These are phyloP conservation scores for Brachyopa scutellaris DNA, from an alignment of 2,888 invertebrate genomes.

Conservation along the genomic window DNA sequence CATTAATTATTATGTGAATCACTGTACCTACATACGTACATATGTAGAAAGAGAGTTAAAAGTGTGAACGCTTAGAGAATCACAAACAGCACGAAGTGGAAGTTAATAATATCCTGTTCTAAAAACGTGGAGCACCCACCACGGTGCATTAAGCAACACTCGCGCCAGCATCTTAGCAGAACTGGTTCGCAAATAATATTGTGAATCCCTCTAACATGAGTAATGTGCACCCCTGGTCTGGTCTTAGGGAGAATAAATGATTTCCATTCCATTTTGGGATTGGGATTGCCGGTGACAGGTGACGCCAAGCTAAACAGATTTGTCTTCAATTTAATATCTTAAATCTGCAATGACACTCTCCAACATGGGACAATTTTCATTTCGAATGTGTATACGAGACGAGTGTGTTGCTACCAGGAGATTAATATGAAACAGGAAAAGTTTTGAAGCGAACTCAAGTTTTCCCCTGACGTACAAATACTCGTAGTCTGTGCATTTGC, in stretches of 20 bases:
- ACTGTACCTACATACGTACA: too few species aligned
- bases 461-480: neutral
- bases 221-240: conserved; percentile 15
- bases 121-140: neutral
- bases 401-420: neutral
- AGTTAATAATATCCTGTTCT: conserved; percentile 23
- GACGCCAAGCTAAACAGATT: conserved; percentile 20
- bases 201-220: neutral
- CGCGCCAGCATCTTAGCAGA: neutral
- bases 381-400: neutral
- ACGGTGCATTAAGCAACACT: neutral
- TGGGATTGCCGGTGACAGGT: conserved; percentile 22
- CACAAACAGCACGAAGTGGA: conserved; percentile 8
- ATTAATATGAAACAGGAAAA: neutral
- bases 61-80: neutral
- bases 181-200: conserved; percentile 10
- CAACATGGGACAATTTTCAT: neutral
- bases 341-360: neutral
- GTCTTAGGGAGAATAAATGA: conserved; percentile 15
- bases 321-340: conserved; percentile 10
- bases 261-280: conserved; percentile 4
- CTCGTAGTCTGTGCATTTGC: too few species aligned
- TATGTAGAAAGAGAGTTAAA: too few species aligned
- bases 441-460: neutral
- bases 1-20: too few species aligned